Conservation (phyloP, 2,888 invertebrate species). For the Nomada lathburiana region DNA sequence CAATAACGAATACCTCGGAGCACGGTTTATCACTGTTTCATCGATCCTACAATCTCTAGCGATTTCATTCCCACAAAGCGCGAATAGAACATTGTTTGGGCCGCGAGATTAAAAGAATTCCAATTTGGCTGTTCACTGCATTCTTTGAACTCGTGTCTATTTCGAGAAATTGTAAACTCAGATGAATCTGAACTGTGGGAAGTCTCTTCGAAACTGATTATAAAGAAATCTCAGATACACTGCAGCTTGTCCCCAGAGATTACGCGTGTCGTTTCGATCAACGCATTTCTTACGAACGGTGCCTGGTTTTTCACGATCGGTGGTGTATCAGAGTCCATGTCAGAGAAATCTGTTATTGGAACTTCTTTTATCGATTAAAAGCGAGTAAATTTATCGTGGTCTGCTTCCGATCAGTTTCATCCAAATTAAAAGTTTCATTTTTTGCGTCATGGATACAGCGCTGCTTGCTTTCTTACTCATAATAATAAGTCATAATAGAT, state of each 20-base stretch:
- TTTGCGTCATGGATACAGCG: no score
- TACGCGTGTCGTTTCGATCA: conserved; percentile 44
- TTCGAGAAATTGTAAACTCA: conserved; percentile 61
- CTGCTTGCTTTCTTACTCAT: no score
- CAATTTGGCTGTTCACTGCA: no score
- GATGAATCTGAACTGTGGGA: conserved; percentile 16
- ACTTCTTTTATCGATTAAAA: neutral
- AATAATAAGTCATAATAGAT: neutral
- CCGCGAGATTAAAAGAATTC: no score
- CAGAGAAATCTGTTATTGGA: conserved; percentile 14
- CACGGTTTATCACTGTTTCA: no score
- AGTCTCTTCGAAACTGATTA: conserved; percentile 32
- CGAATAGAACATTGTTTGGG: no score
- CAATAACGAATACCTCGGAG: no score
- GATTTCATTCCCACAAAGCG: no score
- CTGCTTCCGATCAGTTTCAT: conserved; percentile 4
- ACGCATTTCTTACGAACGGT: neutral
- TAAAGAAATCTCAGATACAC: conserved; percentile 45
- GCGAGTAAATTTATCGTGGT: conserved; percentile 6
- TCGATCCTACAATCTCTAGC: no score
- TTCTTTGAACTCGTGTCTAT: conserved; percentile 27
- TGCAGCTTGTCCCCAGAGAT: conserved; percentile 29
- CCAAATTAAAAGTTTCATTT: neutral
- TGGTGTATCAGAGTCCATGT: neutral
- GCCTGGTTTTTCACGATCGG: neutral